Base-by-base conservation (phyloP, 2,888 invertebrate genomes). In the Lasioglossum villosulum region DNA sequence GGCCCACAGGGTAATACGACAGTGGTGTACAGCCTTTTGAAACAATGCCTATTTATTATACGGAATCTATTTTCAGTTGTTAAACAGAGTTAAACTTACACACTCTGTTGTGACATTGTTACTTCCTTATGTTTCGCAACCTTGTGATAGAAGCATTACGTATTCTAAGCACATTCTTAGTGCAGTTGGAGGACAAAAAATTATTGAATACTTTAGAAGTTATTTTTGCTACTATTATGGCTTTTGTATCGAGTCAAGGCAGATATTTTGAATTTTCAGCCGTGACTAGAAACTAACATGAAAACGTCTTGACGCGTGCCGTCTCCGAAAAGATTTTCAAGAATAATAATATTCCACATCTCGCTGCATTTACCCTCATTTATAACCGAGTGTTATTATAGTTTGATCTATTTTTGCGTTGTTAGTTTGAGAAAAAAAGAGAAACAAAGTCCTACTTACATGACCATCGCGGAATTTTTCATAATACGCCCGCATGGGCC, bases 401-500 rank as follows among this genome's bases (percentile, higher is more conserved):
- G 2, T 23, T 23, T 0, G 8, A 52, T 10, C 23, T 23, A 8
- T 52, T 52, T 10, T 10, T 52, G 2, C 8, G 2, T 23, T 8
- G 52, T 23, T 52, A 52, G 23, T 52, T 52, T 6, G 23, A 16
- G 45, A 16, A 19, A 42, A 27, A 6, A 59, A 14, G 23, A 23
- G 1, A 37, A 37, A 23, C 37, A 23, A 19, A 3, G n/a, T 59
- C 23, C 27, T 95, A 98, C 98, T 98, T 96, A 99, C 99, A 99
- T 98, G 95, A 99, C 98, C 98, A 98, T 98, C 59, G 98, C 98
- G 23, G 99, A 98, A 96, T 98, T 99, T 96, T 99, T 99, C 98
- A 99, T 98, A 95, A 99, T 98, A 92, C 99, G 97, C 93, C 99
- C 99, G 96, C 99, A 99, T 97, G 99, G 99, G 96, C 99, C 99